Conservation (phyloP, 1,140 invertebrate genomes). For the Araneus ventricosus region DNA sequence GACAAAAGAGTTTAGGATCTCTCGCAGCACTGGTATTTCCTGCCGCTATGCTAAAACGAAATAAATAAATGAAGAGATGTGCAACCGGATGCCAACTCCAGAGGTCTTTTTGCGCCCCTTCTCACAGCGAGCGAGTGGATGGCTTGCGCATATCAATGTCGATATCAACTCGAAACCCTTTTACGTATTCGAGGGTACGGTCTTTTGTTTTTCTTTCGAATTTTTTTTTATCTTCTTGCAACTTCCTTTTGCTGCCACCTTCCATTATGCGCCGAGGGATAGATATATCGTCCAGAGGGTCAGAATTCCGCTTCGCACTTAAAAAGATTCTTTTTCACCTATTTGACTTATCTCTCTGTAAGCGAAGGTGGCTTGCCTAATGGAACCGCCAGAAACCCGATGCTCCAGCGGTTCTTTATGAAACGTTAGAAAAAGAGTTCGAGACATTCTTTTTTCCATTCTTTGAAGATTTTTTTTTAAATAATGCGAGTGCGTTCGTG, state of each 20-base stretch:
- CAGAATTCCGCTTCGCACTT: slow-evolving; percentile 62
- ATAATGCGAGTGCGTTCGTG: neutral
- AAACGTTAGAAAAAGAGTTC: neutral
- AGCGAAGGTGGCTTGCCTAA: slow-evolving; percentile 40
- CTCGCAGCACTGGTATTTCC: slow-evolving; percentile 4
- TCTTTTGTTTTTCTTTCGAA: neutral
- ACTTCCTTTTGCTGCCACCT: slow-evolving; percentile 42
- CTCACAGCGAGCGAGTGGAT: neutral
- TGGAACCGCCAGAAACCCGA: slow-evolving; percentile 43
- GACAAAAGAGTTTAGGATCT: slow-evolving; percentile 25
- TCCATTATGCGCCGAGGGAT: neutral
- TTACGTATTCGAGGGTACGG: neutral
- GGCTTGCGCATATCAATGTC: slow-evolving; percentile 11
- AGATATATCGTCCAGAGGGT: slow-evolving; percentile 47
- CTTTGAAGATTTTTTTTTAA: neutral
- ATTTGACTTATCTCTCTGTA: slow-evolving; percentile 46
- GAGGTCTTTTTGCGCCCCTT: neutral
- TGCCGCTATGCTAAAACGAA: slow-evolving; percentile 13
- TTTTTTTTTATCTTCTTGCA: neutral
- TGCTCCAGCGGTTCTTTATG: slow-evolving; percentile 28
- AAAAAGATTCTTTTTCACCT: slow-evolving; percentile 60
- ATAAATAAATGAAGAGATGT: neutral
- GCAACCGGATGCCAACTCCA: slow-evolving; percentile 12
- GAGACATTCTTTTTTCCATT: too few relatives aligned
- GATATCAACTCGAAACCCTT: slow-evolving; percentile 49